These are phyloP conservation scores for Pseudopipra pipra DNA, from an alignment of 2,113 vertebrate species.

Conservation along the genomic window DNA sequence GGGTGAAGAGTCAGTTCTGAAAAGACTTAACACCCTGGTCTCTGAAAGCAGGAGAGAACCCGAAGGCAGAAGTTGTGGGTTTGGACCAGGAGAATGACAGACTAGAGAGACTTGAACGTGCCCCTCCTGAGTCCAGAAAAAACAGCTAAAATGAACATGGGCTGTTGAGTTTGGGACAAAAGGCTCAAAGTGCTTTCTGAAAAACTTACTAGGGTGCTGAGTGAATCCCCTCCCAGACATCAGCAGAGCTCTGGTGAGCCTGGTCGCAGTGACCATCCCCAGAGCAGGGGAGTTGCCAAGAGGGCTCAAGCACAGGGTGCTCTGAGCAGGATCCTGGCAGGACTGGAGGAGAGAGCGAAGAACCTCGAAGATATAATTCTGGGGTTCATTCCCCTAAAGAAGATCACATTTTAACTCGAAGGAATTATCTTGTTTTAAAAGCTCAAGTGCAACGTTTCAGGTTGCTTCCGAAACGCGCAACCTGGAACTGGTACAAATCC, in stretches of 20 bases:
- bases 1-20: neutral
- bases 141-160: neutral
- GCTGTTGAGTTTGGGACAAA: neutral
- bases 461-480: neutral
- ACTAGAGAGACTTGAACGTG: neutral
- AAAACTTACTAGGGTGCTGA: neutral
- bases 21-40: neutral
- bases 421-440: neutral
- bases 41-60: neutral
- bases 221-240: neutral
- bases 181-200: neutral
- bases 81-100: neutral
- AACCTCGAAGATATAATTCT: neutral
- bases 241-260: neutral
- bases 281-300: neutral
- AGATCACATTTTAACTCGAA: neutral
- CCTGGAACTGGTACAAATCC: neutral
- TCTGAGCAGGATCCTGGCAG: neutral
- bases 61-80: neutral
- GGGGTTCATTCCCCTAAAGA: neutral
- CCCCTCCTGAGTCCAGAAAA: neutral
- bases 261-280: neutral
- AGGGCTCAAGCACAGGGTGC: neutral
- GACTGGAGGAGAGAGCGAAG: neutral
- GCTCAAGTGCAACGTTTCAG: neutral